Evolutionary conservation across 2,888 invertebrate species (phyloP), one percentile per base, ranked within the genome.

Genomic region (Clivina fossor): DNA sequence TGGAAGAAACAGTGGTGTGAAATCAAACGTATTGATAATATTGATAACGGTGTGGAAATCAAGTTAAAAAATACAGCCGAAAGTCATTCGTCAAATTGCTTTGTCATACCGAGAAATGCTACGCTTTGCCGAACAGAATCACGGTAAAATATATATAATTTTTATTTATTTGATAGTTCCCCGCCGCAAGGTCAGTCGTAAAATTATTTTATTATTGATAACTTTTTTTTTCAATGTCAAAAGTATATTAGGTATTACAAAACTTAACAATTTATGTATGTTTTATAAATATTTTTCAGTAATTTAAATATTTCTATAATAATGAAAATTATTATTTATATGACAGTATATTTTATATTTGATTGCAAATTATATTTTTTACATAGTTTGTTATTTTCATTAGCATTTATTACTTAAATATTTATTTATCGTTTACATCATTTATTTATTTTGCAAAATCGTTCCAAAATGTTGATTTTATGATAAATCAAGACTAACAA

Each of bases 1-100:
- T 83, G 83, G 83, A 81, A 80, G 67, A 79, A 78, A 69, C 83
- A 82, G 68, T 83, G 83, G 83, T 83, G 83, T 67, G 81, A 81
- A 66, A 73, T 83, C 63, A 73, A 79, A 65, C 78, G 80, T 53
- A 74, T 80, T 59, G 78, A 80, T 58, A 77, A 76, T 58, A 75
- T 78, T 58, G 74, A 76, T 58, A 78, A 80, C 46, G 76, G 76
- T 26, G 76, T 80, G 2, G 78, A 79, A 58, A 68, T 82, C 62
- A 80, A 79, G 51, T 75, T 82, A 35, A 81, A 80, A 67, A 77
- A 80, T 58, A 77, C 70, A 8, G 66, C 65, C 20, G 72, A 72
- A 26, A 72, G 73, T 30, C 66, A 69, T 40, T 63, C 71, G 4
- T 66, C 72, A 18, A 73, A 68, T 19, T 74, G 77, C 32, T 73